A percentile compares a stretch with the other conserved stretches of the same genome.
Conservation (phyloP, 2,797 vertebrate species). For the Mormyrops attenuatus region DNA sequence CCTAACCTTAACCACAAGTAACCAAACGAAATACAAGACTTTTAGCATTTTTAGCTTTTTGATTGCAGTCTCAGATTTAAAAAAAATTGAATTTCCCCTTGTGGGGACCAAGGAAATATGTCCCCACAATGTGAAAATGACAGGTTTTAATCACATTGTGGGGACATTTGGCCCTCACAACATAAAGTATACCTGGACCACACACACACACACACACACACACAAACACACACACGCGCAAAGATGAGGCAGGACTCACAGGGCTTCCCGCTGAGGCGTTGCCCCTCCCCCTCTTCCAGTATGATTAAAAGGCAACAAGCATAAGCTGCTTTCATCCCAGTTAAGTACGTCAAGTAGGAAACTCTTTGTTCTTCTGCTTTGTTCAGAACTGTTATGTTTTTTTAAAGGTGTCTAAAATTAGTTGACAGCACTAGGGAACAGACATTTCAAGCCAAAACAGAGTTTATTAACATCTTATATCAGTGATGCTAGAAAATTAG, state of each 20-base stretch:
- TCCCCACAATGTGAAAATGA: background rate
- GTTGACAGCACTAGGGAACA: constrained; percentile 21
- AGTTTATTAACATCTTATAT: constrained; percentile 22
- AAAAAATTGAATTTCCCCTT: background rate
- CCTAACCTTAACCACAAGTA: background rate
- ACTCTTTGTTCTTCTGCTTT: background rate
- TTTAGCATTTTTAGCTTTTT: background rate
- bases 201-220: background rate
- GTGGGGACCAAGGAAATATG: background rate
- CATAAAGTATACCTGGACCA: background rate
- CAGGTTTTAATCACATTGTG: background rate
- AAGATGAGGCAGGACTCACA: background rate
- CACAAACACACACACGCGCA: background rate
- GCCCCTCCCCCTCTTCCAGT: background rate
- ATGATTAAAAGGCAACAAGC: background rate
- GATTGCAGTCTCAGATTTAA: background rate
- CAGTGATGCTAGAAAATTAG: constrained; percentile 24
- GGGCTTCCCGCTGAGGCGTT: background rate
- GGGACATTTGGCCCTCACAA: background rate
- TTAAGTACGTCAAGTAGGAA: background rate
- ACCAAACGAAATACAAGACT: background rate
- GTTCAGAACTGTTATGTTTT: background rate
- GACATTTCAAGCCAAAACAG: constrained; percentile 24
- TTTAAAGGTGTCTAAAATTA: constrained; percentile 21
- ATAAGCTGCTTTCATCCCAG: background rate